A percentile compares a stretch with the other conserved stretches of the same genome.
These are phyloP conservation scores for Ophthalmolycus amberensis DNA, from an alignment of 2,113 vertebrate species.

Conservation along the genomic window DNA sequence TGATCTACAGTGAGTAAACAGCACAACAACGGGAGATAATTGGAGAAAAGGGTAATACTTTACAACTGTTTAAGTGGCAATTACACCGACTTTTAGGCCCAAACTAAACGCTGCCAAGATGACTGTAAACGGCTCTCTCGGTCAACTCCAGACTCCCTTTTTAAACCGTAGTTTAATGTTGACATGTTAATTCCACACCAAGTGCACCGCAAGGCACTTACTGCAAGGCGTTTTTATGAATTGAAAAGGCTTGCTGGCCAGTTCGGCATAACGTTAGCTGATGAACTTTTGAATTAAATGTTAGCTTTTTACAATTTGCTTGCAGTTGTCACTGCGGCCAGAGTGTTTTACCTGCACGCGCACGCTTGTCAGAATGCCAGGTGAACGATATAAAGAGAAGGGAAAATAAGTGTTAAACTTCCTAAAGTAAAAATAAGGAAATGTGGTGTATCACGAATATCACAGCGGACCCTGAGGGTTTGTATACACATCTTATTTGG, in stretches of 20 bases:
- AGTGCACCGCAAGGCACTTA: background rate
- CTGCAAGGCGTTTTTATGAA: background rate
- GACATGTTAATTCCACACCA: no score
- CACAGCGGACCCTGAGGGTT: background rate
- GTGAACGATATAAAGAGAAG: background rate
- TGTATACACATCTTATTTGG: background rate
- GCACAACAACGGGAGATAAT: no score
- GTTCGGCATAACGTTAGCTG: background rate
- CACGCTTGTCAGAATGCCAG: no score
- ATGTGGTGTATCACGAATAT: background rate
- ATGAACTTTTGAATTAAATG: no score
- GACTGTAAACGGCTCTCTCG: background rate
- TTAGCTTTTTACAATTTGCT: background rate
- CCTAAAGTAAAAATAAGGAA: background rate
- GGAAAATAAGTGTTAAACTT: background rate
- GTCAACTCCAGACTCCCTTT: background rate
- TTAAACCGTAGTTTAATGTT: background rate
- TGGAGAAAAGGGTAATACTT: background rate
- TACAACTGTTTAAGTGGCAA: background rate
- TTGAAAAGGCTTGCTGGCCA: background rate
- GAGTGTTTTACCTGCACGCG: background rate
- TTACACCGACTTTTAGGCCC: accelerated
- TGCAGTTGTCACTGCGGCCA: background rate
- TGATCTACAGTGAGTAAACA: conserved; percentile 56
- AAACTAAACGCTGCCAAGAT: background rate